Evolutionary conservation across 2,113 vertebrate genomes (phyloP), one percentile per base, ranked within the genome.

Genomic region (Trichomycterus rosablanca): DNA sequence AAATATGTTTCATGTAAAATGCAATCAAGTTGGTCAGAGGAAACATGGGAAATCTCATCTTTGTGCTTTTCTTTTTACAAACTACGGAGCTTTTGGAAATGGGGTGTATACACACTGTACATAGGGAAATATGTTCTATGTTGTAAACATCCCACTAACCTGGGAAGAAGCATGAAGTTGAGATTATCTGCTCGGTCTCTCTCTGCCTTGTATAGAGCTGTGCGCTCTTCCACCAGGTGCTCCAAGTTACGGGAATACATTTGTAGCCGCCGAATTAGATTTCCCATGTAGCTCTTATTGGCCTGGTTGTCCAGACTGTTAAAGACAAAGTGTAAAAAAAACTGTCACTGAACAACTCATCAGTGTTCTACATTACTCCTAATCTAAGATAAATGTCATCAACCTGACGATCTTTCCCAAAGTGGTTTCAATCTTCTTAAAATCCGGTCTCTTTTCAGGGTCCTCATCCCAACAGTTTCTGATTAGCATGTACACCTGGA

Each of bases 401-500:
- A 14, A 99, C 96, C 94, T 93, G 87, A 93, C 93, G 77, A 94
- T 93, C 77, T 93, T 97, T 61, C 88, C 88, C 65, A 99, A 76
- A 14, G 80, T 90, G 64, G 32, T 88, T 76, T 99, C 96, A 35
- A 97, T 89, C 87, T 90, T 97, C 86, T 93, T 97, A 71, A 97
- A 98, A 74, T 99, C 96, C 1, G 93, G 94, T 59, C 96, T 90
- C 78, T 87, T 94, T 61, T 99, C 95, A 54, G 94, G 89, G 75
- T 98, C 96, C 75, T 99, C 95, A 2, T 99, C 94, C 96, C 96
- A 99, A 54, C 96, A 96, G 77, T 22, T 90, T 80, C 86, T 91
- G 55, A 98, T 93, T 48, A 98, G 70, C 22, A 73, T 76, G 68
- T 88, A 93, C 2, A 98, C 86, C 94, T 79, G 54, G 35, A 59